A percentile compares a stretch with the other conserved stretches of the same genome.
These are phyloP conservation scores for Cyclina sinensis DNA, from an alignment of 1,140 invertebrate genomes.

Conservation along the genomic window DNA sequence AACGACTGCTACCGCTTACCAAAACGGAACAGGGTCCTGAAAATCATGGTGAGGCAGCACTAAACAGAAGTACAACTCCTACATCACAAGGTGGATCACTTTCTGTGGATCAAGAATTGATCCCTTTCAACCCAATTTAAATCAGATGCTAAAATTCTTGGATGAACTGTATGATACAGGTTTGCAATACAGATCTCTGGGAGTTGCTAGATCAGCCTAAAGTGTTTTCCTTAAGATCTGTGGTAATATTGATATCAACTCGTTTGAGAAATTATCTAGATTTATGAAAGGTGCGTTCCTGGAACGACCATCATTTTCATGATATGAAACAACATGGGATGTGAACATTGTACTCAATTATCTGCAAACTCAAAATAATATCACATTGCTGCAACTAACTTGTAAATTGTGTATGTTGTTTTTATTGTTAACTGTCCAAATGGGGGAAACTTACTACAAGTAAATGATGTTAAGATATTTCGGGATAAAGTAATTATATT, in stretches of 20 bases:
- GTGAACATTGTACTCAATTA: conserved; percentile 20
- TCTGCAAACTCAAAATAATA: not conserved
- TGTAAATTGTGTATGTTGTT: conserved; percentile 56
- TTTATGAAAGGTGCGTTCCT: not conserved
- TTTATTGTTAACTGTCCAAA: conserved; percentile 60
- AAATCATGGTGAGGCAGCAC: no score
- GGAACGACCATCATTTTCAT: not conserved
- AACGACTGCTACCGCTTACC: not conserved
- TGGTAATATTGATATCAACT: not conserved
- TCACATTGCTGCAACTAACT: not conserved
- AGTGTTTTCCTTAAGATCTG: not conserved
- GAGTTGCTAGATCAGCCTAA: no score
- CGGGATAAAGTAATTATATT: no score
- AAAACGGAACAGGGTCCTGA: no score
- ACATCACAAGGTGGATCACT: no score
- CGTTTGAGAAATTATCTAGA: not conserved
- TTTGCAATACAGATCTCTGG: no score
- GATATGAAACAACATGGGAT: conserved; percentile 22
- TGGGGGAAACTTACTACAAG: conserved; percentile 43
- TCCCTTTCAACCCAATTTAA: no score
- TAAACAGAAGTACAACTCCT: no score
- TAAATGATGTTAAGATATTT: no score
- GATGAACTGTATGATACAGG: no score
- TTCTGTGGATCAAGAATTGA: no score
- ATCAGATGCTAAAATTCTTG: no score